Percentiles rank a stretch among this genome's conserved stretches.
Evolutionary conservation across 2,113 vertebrate genomes (phyloP).

Genomic region (Myotis davidii): DNA sequence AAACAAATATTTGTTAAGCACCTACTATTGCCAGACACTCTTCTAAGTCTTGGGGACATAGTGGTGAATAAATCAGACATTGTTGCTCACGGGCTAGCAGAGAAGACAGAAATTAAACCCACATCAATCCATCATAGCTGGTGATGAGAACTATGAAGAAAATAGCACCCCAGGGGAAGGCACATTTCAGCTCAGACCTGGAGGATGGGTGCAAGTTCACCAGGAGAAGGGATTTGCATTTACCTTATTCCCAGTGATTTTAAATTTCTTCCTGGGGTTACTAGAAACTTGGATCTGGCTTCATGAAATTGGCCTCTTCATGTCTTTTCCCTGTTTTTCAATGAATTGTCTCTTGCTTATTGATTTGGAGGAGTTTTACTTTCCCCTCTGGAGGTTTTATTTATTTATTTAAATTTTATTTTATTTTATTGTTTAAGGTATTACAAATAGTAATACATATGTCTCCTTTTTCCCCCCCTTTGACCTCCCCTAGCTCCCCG

Average conservation of each 20-base stretch:
- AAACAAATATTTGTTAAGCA: not conserved
- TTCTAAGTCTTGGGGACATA: constrained; percentile 17
- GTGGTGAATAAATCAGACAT: not conserved
- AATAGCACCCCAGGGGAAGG: not conserved
- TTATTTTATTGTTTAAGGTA: too few species aligned
- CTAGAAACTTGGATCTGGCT: not conserved
- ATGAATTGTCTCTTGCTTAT: not conserved
- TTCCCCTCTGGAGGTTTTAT: not conserved
- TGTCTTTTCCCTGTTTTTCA: not conserved
- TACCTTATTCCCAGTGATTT: not conserved
- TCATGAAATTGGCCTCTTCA: not conserved
- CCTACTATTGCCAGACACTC: not conserved
- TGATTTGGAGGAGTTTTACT: not conserved
- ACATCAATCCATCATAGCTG: not conserved
- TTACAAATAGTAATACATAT: too few species aligned
- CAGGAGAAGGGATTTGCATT: not conserved
- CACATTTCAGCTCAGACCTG: not conserved
- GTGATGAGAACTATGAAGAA: not conserved
- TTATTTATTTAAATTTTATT: too few species aligned
- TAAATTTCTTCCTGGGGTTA: not conserved
- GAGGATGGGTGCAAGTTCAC: not conserved
- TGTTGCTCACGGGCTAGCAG: not conserved
- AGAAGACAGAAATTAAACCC: constrained; percentile 29
- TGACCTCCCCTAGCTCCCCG: not conserved
- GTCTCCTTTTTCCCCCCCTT: too few species aligned